Evolutionary conservation across 2,797 vertebrate genomes (phyloP), one percentile per base, ranked within the genome.

Genomic region (Coilia nasus): DNA sequence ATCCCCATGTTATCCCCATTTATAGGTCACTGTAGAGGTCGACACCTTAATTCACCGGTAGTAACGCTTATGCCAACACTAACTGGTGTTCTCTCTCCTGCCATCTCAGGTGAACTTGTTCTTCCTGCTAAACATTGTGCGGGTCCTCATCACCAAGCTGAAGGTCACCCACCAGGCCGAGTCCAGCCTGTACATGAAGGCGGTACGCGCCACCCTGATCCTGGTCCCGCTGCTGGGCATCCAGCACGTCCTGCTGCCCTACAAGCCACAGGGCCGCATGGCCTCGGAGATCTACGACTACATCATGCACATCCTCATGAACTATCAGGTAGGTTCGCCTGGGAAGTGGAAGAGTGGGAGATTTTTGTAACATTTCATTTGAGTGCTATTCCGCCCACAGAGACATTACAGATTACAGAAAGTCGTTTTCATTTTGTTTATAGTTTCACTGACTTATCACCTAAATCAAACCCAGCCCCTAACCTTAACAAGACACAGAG

Each of bases 141-240:
- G 98, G 14, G 98, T 99, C 50, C 97, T 99, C 85, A 99, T 99
- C 92, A 99, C 98, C 84, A 99, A 99, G 89, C 93, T 99, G 89
- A 99, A 99, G 86, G 98, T 98, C 87, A 99, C 98, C 1, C 98
- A 99, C 91, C 97, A 97, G 82, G 98, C 97, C 0, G 98, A 99
- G 91, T 99, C 98, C 17, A 98, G 97, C 84, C 96, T 99, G 19
- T 99, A 99, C 93, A 99, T 99, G 98, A 99, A 99, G 89, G 98
- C 98, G 0, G 98, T 99, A 85, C 94, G 98, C 85, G 98, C 98
- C 6, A 99, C 98, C 0, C 96, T 99, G 59, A 99, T 99, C 86
- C 94, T 99, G 46, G 98, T 99, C 0, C 98, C 98, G 0, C 95
- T 99, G 0, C 95, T 99, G 14, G 98, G 98, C 83, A 99, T 99